Percentiles rank a stretch among this genome's conserved stretches.
phyloP scores from a whole-genome alignment of 2,113 vertebrate species.

The Psettodes erumei region DNA sequence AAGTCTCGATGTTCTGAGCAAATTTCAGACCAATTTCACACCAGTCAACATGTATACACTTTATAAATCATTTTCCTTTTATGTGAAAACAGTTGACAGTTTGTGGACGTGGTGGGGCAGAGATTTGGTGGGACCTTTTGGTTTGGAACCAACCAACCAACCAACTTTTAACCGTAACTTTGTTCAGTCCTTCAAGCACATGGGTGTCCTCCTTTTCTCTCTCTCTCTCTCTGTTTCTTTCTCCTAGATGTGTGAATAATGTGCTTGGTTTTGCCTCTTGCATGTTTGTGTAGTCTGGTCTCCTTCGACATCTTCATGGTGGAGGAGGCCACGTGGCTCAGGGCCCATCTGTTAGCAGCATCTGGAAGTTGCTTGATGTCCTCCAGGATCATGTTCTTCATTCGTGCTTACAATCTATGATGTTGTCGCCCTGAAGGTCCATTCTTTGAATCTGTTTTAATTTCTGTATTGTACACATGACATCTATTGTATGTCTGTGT shows the following conservation, averaged over 20 bases:
- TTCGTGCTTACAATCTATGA: background rate
- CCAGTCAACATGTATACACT: background rate
- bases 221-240: background rate
- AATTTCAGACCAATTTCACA: too few species aligned
- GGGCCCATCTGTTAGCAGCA: background rate
- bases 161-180: too few species aligned
- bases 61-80: background rate
- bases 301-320: background rate
- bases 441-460: background rate
- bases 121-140: too few species aligned
- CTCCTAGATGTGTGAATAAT: too few species aligned
- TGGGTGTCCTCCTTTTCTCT: background rate
- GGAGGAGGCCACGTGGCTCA: background rate
- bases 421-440: background rate
- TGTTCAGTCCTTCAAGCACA: background rate
- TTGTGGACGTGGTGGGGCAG: background rate
- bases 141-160: too few species aligned
- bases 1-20: background rate
- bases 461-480: background rate
- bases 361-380: background rate
- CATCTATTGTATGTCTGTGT: too few species aligned
- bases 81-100: background rate
- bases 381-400: background rate
- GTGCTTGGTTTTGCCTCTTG: background rate
- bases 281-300: background rate